Base-by-base conservation (phyloP, 1,140 invertebrate genomes). In the Drosophila ohnishii region DNA sequence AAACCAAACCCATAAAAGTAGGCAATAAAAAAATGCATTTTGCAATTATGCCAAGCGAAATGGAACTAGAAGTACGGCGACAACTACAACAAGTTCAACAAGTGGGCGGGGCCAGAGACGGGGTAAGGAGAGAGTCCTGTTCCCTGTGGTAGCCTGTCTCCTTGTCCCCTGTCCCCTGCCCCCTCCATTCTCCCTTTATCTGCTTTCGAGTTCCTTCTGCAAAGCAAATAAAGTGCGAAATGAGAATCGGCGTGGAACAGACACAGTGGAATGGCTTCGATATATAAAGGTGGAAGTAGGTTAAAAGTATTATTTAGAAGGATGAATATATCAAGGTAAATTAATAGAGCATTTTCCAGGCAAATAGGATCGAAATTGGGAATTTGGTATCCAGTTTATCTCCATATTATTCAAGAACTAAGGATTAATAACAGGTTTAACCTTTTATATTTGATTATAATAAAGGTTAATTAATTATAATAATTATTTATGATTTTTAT, bases 141-240 rank as follows among this genome's bases (percentile, higher is more conserved):
- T 9, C n/a, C 61, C 64, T 14, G 42, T 35, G 25, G 5, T 3
- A 37, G 35, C 11, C 5, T 37, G 14, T 39, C 13, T 11, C 37
- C 13, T 13, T 8, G 3, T 14, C 40, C 13, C 13, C 32, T 28
- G 22, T 44, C 55, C 28, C 3, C 16, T 8, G 1, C n/a, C 9
- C 8, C 37, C 45, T 50, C 5, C 13, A 11, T 11, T 30, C 35
- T 8, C 11, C 30, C 37, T 34, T 42, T n/a, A 64, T 42, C 32
- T 34, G 28, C 45, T 11, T n/a, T 51, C 35, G 39, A 35, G 45
- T 64, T 64, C 11, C 64, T 63, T 32, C 45, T 45, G 50, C 64
- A 32, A 75, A 51, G 51, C 59, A 61, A 76, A 77, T 70, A 58
- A 63, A 71, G 44, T 53, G 37, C 45, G 37, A 53, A 80, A 80